phyloP scores from a whole-genome alignment of 2,797 vertebrate species.

The Euphonia xanthogaster region DNA sequence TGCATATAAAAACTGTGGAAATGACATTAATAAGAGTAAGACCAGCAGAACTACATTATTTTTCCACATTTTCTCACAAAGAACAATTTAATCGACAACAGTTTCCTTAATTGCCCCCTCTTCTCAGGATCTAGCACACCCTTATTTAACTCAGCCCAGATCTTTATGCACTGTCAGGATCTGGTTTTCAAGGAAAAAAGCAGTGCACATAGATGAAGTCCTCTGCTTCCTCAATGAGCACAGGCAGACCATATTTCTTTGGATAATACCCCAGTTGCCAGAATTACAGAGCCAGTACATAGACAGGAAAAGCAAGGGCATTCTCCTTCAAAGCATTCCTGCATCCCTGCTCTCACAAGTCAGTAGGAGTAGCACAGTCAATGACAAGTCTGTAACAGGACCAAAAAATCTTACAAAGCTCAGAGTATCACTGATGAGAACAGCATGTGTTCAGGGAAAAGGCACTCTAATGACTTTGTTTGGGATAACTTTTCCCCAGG shows the following conservation, averaged over 20 bases:
- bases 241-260: not conserved
- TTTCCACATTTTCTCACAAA: not conserved
- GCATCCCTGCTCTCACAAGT: not conserved
- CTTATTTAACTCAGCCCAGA: not conserved
- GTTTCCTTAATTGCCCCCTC: not conserved
- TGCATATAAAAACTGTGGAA: not conserved
- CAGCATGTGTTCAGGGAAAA: not conserved
- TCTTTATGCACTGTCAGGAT: not conserved
- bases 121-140: not conserved
- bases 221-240: not conserved
- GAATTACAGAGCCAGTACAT: not conserved
- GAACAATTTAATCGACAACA: not conserved
- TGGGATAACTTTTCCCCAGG: not conserved
- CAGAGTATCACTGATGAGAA: not conserved
- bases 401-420: not conserved
- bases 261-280: not conserved
- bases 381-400: not conserved
- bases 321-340: fast-evolving
- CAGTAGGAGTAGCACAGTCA: fast-evolving
- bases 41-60: not conserved
- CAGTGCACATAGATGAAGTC: not conserved
- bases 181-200: not conserved
- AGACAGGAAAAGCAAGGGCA: not conserved
- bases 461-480: not conserved
- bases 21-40: not conserved